Evolutionary conservation across 2,797 vertebrate genomes (phyloP).

Genomic region (Columba guinea): DNA sequence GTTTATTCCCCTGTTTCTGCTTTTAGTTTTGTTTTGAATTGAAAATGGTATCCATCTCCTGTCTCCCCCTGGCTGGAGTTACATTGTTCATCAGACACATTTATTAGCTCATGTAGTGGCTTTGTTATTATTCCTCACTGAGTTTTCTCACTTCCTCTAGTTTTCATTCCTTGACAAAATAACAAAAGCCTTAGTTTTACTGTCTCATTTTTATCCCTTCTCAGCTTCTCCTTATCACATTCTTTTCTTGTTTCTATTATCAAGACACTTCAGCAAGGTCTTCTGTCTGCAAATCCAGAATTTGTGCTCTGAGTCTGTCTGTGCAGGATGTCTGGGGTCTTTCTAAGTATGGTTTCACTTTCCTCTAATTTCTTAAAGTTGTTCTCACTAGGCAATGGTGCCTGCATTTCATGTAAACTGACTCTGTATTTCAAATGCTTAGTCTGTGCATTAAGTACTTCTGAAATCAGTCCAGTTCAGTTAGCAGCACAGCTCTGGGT

Average conservation of each 20-base stretch:
- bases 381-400: background rate
- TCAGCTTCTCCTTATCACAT: constrained; percentile 37
- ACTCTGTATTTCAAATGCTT: background rate
- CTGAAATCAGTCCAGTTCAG: background rate
- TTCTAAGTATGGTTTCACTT: background rate
- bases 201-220: constrained; percentile 42
- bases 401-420: background rate
- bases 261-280: background rate
- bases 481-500: background rate
- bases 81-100: constrained; percentile 25
- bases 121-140: constrained; percentile 19
- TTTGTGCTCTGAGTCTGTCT: background rate
- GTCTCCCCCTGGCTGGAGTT: background rate
- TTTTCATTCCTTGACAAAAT: constrained; percentile 51
- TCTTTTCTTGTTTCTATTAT: constrained; percentile 34
- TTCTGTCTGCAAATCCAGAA: background rate
- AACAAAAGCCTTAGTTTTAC: constrained; percentile 30
- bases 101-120: constrained; percentile 43
- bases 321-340: background rate
- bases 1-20: background rate
- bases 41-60: background rate
- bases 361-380: background rate
- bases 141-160: constrained; percentile 22
- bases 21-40: background rate
- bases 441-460: background rate